Percentiles rank a stretch among this genome's conserved stretches.
phyloP scores from a whole-genome alignment of 2,888 invertebrate species.

The Eristalis tenax region DNA sequence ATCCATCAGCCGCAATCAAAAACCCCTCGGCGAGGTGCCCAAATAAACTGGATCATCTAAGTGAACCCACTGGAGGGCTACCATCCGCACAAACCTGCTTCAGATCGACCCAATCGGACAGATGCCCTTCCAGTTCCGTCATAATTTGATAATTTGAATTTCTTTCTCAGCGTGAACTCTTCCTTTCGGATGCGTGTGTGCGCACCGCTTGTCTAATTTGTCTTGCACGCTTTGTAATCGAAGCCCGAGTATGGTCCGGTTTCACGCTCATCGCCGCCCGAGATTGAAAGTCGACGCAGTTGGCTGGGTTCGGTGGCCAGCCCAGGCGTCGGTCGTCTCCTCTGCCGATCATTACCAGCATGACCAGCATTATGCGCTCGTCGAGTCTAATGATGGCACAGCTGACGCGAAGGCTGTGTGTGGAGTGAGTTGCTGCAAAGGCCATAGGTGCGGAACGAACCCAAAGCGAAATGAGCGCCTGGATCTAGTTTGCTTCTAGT shows the following conservation, averaged over 20 bases:
- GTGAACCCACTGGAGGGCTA: conserved; percentile 40
- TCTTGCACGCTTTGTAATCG: conserved; percentile 61
- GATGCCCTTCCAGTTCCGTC: conserved; percentile 24
- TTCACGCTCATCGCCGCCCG: conserved; percentile 43
- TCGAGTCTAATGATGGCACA: conserved; percentile 65
- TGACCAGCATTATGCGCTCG: conserved; percentile 64
- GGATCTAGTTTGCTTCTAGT: conserved; percentile 40
- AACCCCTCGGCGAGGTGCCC: conserved; percentile 4
- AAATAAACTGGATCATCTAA: conserved; percentile 46
- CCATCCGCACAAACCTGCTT: conserved; percentile 4
- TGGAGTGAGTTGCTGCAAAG: conserved; percentile 20
- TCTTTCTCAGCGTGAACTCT: conserved; percentile 7
- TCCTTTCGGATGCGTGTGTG: conserved; percentile 21
- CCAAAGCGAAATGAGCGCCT: conserved; percentile 28
- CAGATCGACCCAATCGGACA: not conserved
- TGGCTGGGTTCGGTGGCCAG: conserved; percentile 45
- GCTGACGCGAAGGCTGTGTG: not conserved
- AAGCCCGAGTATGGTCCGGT: conserved; percentile 29
- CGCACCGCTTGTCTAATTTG: conserved; percentile 50
- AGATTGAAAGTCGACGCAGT: conserved; percentile 67
- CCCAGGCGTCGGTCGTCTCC: not conserved
- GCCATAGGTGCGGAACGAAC: conserved; percentile 52
- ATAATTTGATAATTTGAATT: conserved; percentile 57
- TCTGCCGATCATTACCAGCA: conserved; percentile 64
- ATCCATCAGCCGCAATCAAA: conserved; percentile 47